Percentiles rank a stretch among this genome's conserved stretches.
Conservation (phyloP, 2,888 invertebrate genomes). For the Timema podura region DNA sequence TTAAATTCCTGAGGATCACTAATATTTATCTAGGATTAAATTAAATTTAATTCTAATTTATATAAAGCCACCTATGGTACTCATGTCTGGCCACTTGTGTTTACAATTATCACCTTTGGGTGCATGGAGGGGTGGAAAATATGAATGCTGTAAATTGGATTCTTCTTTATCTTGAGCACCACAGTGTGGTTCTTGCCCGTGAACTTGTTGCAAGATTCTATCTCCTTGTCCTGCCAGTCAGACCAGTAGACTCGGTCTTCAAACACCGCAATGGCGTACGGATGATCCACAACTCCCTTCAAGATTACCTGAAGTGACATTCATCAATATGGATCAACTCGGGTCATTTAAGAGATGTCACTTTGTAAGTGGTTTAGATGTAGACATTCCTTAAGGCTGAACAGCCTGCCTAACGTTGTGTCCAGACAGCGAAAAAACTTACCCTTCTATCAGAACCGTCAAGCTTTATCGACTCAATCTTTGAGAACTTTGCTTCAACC, state of each 20-base stretch:
- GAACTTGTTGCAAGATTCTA: conserved; percentile 75
- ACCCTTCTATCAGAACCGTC: conserved; percentile 65
- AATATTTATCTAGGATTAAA: too few relatives aligned
- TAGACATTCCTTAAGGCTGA: too few relatives aligned
- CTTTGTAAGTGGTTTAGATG: too few relatives aligned
- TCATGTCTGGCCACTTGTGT: too few relatives aligned
- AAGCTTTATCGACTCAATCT: conserved; percentile 60
- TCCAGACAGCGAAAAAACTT: neutral
- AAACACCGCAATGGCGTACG: conserved; percentile 80
- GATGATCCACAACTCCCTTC: conserved; percentile 66
- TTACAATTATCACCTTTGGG: conserved; percentile 39
- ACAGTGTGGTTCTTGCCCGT: conserved; percentile 60
- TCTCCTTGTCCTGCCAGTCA: conserved; percentile 73
- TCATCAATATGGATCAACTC: too few relatives aligned
- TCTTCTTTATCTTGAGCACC: conserved; percentile 46
- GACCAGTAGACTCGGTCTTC: conserved; percentile 88
- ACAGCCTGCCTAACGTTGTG: too few relatives aligned
- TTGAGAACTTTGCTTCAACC: conserved; percentile 72
- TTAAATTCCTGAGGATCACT: too few relatives aligned
- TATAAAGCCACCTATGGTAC: too few relatives aligned
- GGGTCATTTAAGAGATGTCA: too few relatives aligned
- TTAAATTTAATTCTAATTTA: too few relatives aligned
- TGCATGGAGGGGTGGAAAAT: conserved; percentile 69
- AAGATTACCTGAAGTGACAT: conserved; percentile 43
- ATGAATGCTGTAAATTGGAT: conserved; percentile 59